These are phyloP conservation scores for Odontamblyopus rebecca DNA, from an alignment of 2,797 vertebrate genomes.

Conservation along the genomic window DNA sequence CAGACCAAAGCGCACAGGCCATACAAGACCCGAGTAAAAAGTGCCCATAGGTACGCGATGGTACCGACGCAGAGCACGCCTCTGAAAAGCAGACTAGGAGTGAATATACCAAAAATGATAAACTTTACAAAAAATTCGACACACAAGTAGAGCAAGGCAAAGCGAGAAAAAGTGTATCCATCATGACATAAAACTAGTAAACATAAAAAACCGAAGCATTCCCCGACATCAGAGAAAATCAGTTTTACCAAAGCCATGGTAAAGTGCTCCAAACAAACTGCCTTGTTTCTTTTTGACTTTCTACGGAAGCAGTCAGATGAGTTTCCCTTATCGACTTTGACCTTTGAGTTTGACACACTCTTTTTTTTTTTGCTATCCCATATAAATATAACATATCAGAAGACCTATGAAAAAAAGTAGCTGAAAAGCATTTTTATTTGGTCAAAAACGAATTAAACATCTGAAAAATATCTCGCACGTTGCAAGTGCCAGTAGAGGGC, in stretches of 20 bases:
- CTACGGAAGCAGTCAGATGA: too few relatives aligned
- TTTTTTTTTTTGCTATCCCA: too few relatives aligned
- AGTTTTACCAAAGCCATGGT: background rate
- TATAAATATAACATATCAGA: too few relatives aligned
- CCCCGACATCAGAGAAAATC: background rate
- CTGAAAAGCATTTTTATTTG: too few relatives aligned
- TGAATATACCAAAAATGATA: background rate
- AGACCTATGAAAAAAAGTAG: too few relatives aligned
- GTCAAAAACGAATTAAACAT: too few relatives aligned
- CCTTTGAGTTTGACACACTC: too few relatives aligned
- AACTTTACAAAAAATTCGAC: background rate
- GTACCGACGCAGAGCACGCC: background rate
- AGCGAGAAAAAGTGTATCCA: background rate
- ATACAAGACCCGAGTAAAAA: background rate
- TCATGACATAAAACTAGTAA: background rate
- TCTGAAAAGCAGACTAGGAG: background rate
- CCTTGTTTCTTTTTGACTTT: too few relatives aligned
- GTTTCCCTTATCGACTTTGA: too few relatives aligned
- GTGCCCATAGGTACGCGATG: background rate
- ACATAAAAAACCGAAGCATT: background rate
- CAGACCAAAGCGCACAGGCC: background rate
- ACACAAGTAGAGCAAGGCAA: background rate
- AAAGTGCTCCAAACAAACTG: background rate
- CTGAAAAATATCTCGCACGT: too few relatives aligned
- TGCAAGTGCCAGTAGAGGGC: too few relatives aligned